Evolutionary conservation across 2,113 vertebrate species (phyloP).

Genomic region (Trogon surrucura): DNA sequence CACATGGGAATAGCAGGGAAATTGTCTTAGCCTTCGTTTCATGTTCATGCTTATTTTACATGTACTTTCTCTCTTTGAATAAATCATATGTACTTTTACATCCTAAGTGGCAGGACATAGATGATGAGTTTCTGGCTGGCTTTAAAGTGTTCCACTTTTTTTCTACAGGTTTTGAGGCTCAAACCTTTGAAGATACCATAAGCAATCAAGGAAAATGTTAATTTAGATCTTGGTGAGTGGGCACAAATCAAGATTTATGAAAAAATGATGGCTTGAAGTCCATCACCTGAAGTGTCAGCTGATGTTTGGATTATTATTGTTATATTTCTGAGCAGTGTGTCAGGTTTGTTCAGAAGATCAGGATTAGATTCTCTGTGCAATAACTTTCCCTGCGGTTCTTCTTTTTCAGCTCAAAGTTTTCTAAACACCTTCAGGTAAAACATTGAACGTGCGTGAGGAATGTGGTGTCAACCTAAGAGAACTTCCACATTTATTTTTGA

Average conservation of each 20-base stretch:
- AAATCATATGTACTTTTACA: not conserved
- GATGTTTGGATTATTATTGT: not conserved
- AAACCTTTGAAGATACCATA: not conserved
- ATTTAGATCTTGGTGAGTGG: not conserved
- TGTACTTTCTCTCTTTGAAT: not conserved
- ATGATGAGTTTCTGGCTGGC: not conserved
- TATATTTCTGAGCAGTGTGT: not conserved
- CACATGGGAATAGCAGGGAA: not conserved
- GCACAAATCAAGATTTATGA: not conserved
- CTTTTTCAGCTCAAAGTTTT: not conserved
- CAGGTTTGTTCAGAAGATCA: not conserved
- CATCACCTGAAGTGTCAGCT: not conserved
- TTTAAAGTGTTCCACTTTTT: not conserved
- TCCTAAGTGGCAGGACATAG: not conserved
- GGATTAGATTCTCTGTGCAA: not conserved
- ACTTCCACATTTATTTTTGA: not conserved
- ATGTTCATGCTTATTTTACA: not conserved
- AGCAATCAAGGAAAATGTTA: not conserved
- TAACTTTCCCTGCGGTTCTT: not conserved
- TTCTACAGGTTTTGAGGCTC: not conserved
- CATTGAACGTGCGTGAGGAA: not conserved
- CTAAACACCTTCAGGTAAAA: not conserved
- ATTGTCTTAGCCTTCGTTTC: not conserved
- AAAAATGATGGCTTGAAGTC: not conserved
- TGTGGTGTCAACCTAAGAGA: not conserved